Evolutionary conservation across 2,888 invertebrate species (phyloP).

Genomic region (Agelastica alni): DNA sequence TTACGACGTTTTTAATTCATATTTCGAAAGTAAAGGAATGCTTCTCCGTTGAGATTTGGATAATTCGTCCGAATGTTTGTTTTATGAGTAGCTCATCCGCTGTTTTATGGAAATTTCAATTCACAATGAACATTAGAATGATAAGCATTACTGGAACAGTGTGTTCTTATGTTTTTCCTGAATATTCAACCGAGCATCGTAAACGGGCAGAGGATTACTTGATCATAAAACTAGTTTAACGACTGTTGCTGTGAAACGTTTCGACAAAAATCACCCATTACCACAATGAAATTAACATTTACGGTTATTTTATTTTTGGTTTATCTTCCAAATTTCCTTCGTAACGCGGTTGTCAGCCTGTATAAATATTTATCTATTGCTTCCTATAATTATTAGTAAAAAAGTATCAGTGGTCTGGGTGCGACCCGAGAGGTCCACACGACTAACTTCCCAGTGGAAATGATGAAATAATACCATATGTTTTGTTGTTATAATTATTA

Average conservation of each 20-base stretch:
- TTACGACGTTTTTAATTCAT: too few relatives aligned
- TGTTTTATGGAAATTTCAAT: constrained; percentile 29
- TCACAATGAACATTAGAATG: constrained; percentile 35
- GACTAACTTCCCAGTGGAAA: too few relatives aligned
- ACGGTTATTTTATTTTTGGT: constrained; percentile 1
- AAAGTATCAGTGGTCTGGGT: too few relatives aligned
- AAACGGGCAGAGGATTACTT: constrained; percentile 11
- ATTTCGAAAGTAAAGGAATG: too few relatives aligned
- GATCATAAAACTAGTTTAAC: constrained; percentile 20
- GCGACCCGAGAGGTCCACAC: too few relatives aligned
- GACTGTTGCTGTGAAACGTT: constrained; percentile 1
- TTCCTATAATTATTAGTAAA: too few relatives aligned
- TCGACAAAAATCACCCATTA: constrained; percentile 11
- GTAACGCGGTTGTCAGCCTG: too few relatives aligned
- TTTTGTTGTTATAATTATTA: too few relatives aligned
- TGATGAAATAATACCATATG: too few relatives aligned
- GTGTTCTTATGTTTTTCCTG: constrained; percentile 18
- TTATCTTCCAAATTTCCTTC: constrained; percentile 4
- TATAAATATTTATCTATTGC: too few relatives aligned
- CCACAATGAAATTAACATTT: constrained; percentile 5
- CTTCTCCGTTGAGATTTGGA: constrained; percentile 37
- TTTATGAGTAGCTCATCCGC: constrained; percentile 42
- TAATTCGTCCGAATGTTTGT: constrained; percentile 45
- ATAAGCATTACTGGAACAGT: constrained; percentile 31
- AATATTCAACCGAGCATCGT: constrained; percentile 13